These are phyloP conservation scores for Chionomys nivalis DNA, from an alignment of 2,113 vertebrate species.

Conservation along the genomic window DNA sequence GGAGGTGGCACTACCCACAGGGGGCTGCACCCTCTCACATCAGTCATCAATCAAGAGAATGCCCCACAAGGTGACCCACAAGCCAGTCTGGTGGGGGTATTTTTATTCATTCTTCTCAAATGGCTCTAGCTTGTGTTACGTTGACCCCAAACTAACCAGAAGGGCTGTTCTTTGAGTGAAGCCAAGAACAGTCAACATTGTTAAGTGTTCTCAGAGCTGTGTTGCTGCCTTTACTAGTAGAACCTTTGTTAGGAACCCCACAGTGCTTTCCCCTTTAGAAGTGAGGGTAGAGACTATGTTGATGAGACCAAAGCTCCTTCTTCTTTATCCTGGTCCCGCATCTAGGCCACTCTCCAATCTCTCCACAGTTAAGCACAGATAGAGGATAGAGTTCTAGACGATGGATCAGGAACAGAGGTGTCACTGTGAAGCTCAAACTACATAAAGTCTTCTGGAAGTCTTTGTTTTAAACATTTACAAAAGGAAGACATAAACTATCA, in stretches of 20 bases:
- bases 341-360: neutral
- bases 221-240: neutral
- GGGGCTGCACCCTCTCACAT: neutral
- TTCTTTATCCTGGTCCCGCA: neutral
- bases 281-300: neutral
- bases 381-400: neutral
- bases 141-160: neutral
- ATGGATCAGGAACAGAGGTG: neutral
- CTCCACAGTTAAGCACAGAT: neutral
- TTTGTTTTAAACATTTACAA: neutral
- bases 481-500: neutral
- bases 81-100: neutral
- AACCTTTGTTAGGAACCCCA: neutral
- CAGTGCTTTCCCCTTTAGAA: neutral
- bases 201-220: slow-evolving; percentile 18
- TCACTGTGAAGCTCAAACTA: neutral
- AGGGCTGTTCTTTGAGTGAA: slow-evolving; percentile 16
- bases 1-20: neutral
- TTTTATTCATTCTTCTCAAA: neutral
- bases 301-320: neutral
- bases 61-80: neutral
- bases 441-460: neutral
- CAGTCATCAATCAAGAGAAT: neutral
- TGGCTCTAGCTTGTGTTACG: neutral
- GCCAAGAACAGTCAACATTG: slow-evolving; percentile 34